phyloP scores from a whole-genome alignment of 2,888 invertebrate species.

The Pyrgus malvae region DNA sequence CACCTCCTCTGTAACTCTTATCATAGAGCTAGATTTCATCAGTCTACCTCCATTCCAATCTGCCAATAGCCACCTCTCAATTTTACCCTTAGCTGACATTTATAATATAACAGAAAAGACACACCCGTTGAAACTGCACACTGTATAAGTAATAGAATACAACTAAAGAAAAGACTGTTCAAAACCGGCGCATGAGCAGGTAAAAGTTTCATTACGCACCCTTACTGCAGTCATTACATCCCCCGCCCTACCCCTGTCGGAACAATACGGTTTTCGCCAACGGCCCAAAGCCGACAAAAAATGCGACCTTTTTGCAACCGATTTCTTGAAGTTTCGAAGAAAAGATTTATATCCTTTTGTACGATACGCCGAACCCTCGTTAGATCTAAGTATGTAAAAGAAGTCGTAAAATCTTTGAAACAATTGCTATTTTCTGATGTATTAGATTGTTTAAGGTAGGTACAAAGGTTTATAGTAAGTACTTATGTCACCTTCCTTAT shows the following conservation, averaged over 20 bases:
- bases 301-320: slow-evolving; percentile 63
- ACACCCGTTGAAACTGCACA: not conserved
- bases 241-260: slow-evolving; percentile 51
- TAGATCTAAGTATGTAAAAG: slow-evolving; percentile 21
- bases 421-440: not conserved
- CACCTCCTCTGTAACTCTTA: slow-evolving; percentile 30
- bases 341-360: slow-evolving; percentile 37
- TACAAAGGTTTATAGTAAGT: not conserved
- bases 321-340: slow-evolving; percentile 63
- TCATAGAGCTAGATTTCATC: slow-evolving; percentile 22
- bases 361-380: slow-evolving; percentile 25
- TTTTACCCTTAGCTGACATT: slow-evolving; percentile 43
- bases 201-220: slow-evolving; percentile 72
- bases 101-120: not conserved
- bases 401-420: slow-evolving; percentile 17
- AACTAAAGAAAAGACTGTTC: slow-evolving; percentile 14
- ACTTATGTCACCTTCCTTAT: too few species aligned
- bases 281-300: slow-evolving; percentile 58
- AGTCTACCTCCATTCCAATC: slow-evolving; percentile 47
- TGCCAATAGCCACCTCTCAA: slow-evolving; percentile 59
- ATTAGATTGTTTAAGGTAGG: not conserved
- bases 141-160: slow-evolving; percentile 12
- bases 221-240: slow-evolving; percentile 62
- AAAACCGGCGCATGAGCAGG: slow-evolving; percentile 47
- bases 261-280: slow-evolving; percentile 72